Conservation (phyloP, 2,888 invertebrate species). For the Chirona hameri region DNA sequence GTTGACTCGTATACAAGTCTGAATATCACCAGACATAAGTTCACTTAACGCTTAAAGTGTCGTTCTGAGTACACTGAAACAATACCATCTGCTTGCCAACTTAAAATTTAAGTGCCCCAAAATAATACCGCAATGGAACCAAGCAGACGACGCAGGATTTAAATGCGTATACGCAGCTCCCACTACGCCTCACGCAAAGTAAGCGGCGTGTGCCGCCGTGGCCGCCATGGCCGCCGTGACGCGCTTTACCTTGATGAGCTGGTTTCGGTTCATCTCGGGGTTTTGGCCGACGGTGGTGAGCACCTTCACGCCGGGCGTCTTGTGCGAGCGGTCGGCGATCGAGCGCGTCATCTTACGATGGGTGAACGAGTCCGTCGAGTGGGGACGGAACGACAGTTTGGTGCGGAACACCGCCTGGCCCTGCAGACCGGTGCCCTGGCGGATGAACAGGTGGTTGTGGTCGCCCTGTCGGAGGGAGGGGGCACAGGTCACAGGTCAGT, state of each 20-base stretch:
- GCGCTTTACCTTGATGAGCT: conserved; percentile 79
- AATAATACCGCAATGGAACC: no score
- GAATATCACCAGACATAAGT: no score
- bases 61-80: no score
- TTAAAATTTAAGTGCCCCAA: no score
- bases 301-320: conserved; percentile 92
- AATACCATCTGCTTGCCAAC: no score
- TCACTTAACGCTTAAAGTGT: no score
- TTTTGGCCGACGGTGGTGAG: conserved; percentile 88
- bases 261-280: conserved; percentile 87
- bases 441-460: conserved; percentile 94
- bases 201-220: neutral
- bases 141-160: no score
- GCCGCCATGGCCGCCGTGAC: no score
- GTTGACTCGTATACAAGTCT: no score
- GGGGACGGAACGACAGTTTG: conserved; percentile 94
- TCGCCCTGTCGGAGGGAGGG: conserved; percentile 64
- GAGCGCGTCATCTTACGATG: conserved; percentile 99
- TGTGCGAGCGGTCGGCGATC: conserved; percentile 88
- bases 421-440: conserved; percentile 96
- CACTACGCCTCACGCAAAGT: no score
- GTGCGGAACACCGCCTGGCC: conserved; percentile 96
- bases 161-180: no score
- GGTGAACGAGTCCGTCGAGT: conserved; percentile 97
- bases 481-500: no score